phyloP scores from a whole-genome alignment of 2,797 vertebrate genomes.

The Enteromius paludinosus region DNA sequence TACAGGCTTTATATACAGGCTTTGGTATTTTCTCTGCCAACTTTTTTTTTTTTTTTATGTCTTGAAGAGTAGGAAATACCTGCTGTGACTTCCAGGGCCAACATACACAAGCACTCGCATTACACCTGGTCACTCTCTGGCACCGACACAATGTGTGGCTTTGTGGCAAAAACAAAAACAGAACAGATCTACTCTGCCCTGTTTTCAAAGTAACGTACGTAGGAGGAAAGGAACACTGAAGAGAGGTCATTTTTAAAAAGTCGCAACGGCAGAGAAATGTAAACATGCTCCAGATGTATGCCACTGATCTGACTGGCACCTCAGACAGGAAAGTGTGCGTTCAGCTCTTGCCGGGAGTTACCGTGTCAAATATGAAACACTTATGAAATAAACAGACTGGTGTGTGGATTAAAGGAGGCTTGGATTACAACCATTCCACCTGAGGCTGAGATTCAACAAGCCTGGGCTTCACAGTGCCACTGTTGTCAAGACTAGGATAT shows the following conservation, averaged over 20 bases:
- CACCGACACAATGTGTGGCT: conserved; percentile 74
- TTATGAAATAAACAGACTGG: conserved; percentile 60
- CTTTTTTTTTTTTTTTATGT: not conserved
- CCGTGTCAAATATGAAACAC: conserved; percentile 55
- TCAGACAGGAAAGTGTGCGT: conserved; percentile 53
- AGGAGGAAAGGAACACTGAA: conserved; percentile 52
- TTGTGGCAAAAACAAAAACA: conserved; percentile 75
- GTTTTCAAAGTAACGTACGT: conserved; percentile 43
- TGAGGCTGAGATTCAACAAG: conserved; percentile 30
- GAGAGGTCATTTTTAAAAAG: conserved; percentile 58
- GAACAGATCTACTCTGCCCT: conserved; percentile 48
- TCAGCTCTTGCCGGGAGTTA: conserved; percentile 46
- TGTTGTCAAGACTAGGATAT: conserved; percentile 12
- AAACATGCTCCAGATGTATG: conserved; percentile 72
- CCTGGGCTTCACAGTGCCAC: not conserved
- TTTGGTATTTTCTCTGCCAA: not conserved
- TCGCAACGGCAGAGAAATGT: conserved; percentile 66
- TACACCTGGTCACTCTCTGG: conserved; percentile 77
- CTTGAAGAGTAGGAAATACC: conserved; percentile 58
- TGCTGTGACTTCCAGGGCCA: conserved; percentile 71
- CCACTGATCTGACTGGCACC: conserved; percentile 59
- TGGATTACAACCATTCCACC: conserved; percentile 21
- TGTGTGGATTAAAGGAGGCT: conserved; percentile 14
- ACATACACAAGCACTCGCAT: conserved; percentile 74
- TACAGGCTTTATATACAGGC: not conserved